Base-by-base conservation (phyloP, 2,888 invertebrate species). In the Rhingia rostrata region DNA sequence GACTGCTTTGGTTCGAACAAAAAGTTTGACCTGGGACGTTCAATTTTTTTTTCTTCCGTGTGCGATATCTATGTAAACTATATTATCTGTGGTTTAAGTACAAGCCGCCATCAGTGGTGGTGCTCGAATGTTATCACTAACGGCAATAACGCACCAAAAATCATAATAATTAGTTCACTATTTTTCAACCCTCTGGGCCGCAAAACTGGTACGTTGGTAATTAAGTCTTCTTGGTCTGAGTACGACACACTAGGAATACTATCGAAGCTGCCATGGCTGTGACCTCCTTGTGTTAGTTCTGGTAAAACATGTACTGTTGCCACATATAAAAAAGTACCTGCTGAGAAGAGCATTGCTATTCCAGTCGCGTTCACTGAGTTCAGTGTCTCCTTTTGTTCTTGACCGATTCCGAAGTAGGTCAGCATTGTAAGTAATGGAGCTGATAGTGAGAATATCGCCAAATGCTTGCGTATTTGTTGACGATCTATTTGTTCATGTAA, bases 221-320 rank as follows among this genome's bases (percentile, higher is more conserved):
- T 81, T 53, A 87, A 70, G 86, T 88, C 88, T 88, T 90, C 89
- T 87, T 92, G 45, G 1, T 70, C 60, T 41, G 85, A 72, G 9
- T 85, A 85, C 6, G 39, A 32, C 14, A 80, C 80, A 4, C 70
- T 54, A 9, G 70, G 73, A 10, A 54, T 83, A 4, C 84, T 82
- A 6, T 83, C 86, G 6, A 63, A 74, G 10, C 69, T 87, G 10
- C 37, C 53, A 89, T 82, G 88, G 33, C 56, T 63, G 87, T 92
- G 91, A 30, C 90, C 90, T 75, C 93, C 92, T 77, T 94, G 93
- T 69, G 96, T 97, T 6, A 99, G 92, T 91, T 99, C 99, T 0
- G 99, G 99, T 60, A 99, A 91, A 0, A 99, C 99, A 91, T 99
- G 99, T 0, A 99, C 99, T 0, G 99, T 99, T 0, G 99, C 98